phyloP scores from a whole-genome alignment of 2,797 vertebrate species.

The Tragopan temminckii region DNA sequence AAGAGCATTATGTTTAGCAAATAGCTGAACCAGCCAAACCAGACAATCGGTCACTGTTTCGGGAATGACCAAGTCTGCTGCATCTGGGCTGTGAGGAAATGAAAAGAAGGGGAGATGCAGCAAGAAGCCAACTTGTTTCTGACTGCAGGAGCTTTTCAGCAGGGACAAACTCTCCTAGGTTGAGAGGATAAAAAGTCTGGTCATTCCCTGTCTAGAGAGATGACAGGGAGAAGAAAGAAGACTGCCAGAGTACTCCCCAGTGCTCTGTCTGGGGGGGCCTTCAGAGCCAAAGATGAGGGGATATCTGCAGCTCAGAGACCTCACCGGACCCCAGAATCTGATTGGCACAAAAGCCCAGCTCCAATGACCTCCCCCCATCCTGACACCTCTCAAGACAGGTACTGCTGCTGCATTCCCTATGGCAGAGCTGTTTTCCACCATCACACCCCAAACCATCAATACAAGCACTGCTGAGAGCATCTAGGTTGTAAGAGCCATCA shows the following conservation, averaged over 20 bases:
- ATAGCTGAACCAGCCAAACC: constrained; percentile 68
- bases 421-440: background rate
- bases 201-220: background rate
- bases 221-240: background rate
- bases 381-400: fast-evolving
- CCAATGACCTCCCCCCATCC: background rate
- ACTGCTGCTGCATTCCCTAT: background rate
- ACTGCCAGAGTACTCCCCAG: background rate
- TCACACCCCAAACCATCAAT: background rate
- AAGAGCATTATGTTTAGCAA: constrained; percentile 73
- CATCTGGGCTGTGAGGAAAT: background rate
- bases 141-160: constrained; percentile 15
- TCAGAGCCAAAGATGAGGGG: background rate
- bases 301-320: background rate
- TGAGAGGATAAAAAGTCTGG: background rate
- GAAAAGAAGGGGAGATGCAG: background rate
- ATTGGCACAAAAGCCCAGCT: background rate
- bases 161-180: constrained; percentile 20
- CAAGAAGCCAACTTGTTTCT: background rate
- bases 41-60: constrained; percentile 70
- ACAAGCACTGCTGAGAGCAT: background rate
- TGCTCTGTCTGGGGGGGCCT: background rate
- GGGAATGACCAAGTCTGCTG: background rate
- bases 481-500: background rate
- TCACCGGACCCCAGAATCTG: background rate